Conservation (phyloP, 1,140 invertebrate genomes). For the Micrasema longulum region DNA sequence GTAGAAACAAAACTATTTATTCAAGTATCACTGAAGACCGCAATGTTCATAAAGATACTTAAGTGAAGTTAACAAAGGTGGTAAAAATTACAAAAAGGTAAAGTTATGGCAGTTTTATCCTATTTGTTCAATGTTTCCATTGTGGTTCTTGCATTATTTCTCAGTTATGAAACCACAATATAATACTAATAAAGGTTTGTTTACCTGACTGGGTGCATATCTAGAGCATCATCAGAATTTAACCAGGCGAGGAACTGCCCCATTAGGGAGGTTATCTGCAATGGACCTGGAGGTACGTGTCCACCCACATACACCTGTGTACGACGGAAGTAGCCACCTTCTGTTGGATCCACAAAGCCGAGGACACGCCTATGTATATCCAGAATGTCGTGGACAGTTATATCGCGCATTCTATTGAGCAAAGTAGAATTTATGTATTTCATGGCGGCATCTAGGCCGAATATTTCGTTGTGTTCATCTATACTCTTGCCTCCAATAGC, state of each 20-base stretch:
- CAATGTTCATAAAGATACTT: too few relatives aligned
- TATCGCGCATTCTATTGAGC: constrained; percentile 78
- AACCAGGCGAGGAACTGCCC: constrained; percentile 90
- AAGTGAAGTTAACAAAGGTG: too few relatives aligned
- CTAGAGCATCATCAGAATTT: constrained; percentile 86
- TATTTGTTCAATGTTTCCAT: too few relatives aligned
- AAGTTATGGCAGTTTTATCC: too few relatives aligned
- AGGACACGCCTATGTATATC: constrained; percentile 93
- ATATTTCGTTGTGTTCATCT: constrained; percentile 96
- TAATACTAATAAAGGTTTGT: constrained; percentile 28
- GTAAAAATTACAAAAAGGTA: too few relatives aligned
- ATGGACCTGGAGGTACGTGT: constrained; percentile 88
- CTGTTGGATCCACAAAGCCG: constrained; percentile 91
- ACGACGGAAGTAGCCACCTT: constrained; percentile 84
- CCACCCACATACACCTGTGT: constrained; percentile 94
- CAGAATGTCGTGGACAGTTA: constrained; percentile 88
- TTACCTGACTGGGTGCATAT: constrained; percentile 90
- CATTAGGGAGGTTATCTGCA: constrained; percentile 86
- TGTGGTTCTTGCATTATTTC: too few relatives aligned
- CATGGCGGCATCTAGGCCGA: constrained; percentile 94
- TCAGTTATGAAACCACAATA: too few relatives aligned
- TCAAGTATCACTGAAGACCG: too few relatives aligned
- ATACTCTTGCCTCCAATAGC: constrained; percentile 95
- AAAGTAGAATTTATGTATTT: constrained; percentile 95
- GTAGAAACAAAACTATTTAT: too few relatives aligned